Evolutionary conservation across 2,888 invertebrate species (phyloP).

Genomic region (Ethmia dodecea): DNA sequence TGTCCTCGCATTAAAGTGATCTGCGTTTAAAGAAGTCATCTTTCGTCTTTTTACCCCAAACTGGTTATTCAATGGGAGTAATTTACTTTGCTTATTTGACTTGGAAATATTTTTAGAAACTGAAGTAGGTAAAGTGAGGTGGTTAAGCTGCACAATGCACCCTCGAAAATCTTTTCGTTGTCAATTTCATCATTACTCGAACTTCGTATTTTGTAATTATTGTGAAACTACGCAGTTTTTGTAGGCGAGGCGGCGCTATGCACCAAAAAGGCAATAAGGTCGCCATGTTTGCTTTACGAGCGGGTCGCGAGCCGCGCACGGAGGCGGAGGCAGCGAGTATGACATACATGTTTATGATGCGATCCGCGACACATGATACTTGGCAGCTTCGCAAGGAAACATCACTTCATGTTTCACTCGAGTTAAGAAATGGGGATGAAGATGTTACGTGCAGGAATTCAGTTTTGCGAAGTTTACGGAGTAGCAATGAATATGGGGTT

Average conservation of each 20-base stretch:
- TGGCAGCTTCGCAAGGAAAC: slow-evolving; percentile 53
- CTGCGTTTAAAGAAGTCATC: slow-evolving; percentile 52
- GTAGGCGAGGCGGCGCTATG: too few relatives aligned
- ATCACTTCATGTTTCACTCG: slow-evolving; percentile 55
- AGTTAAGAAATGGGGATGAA: slow-evolving; percentile 54
- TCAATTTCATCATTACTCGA: too few relatives aligned
- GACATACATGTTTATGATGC: slow-evolving; percentile 68
- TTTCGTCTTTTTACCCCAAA: slow-evolving; percentile 41
- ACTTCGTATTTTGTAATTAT: too few relatives aligned
- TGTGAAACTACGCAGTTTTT: too few relatives aligned
- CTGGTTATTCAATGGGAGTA: background rate
- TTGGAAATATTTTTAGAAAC: slow-evolving; percentile 3
- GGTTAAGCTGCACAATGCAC: too few relatives aligned
- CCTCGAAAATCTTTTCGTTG: too few relatives aligned
- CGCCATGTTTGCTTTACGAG: slow-evolving; percentile 58
- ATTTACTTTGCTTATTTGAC: slow-evolving; percentile 11
- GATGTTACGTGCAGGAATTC: slow-evolving; percentile 62
- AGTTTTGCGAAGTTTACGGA: too few relatives aligned
- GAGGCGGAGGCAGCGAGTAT: slow-evolving; percentile 56
- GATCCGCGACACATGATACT: slow-evolving; percentile 63
- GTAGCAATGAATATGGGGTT: too few relatives aligned
- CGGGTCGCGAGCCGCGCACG: slow-evolving; percentile 38
- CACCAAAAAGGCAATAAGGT: too few relatives aligned
- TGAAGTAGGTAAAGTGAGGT: too few relatives aligned
- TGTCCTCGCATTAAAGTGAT: slow-evolving; percentile 57